A percentile compares a stretch with the other conserved stretches of the same genome.
Conservation (phyloP, 2,888 invertebrate genomes). For the Torymus texanus region DNA sequence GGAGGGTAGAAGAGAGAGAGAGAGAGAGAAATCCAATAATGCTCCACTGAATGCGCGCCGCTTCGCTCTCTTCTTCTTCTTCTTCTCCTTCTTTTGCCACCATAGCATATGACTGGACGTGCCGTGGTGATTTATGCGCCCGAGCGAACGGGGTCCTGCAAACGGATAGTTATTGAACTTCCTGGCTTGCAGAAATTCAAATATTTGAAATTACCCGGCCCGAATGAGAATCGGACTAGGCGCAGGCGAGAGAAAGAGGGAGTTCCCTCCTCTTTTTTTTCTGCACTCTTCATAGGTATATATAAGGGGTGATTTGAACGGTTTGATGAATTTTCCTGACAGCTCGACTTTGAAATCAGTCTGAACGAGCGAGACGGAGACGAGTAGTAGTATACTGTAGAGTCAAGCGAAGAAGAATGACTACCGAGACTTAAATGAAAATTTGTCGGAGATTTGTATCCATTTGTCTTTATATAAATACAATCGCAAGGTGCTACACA, state of each 20-base stretch:
- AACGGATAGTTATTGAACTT: conserved; percentile 14
- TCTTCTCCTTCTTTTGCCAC: too few species aligned
- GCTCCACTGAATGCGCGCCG: background rate
- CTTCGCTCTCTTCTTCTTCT: too few species aligned
- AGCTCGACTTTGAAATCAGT: background rate
- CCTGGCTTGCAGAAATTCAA: background rate
- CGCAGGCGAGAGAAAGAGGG: too few species aligned
- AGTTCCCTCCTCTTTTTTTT: background rate
- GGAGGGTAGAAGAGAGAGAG: too few species aligned
- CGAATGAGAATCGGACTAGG: conserved; percentile 1
- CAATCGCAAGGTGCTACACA: background rate
- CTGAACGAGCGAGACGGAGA: background rate
- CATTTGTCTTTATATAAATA: conserved; percentile 21
- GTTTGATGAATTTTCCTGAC: background rate
- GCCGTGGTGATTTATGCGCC: too few species aligned
- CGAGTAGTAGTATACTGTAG: too few species aligned
- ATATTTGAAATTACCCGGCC: background rate
- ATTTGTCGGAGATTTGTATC: conserved; percentile 13
- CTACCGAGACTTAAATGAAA: background rate
- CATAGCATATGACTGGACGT: too few species aligned
- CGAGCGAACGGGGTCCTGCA: background rate
- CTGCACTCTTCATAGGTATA: background rate
- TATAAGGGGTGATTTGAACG: too few species aligned
- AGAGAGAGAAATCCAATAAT: conserved; percentile 37
- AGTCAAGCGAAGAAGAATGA: background rate